Conservation (phyloP, 2,113 vertebrate species). For the Uropsilus gracilis region DNA sequence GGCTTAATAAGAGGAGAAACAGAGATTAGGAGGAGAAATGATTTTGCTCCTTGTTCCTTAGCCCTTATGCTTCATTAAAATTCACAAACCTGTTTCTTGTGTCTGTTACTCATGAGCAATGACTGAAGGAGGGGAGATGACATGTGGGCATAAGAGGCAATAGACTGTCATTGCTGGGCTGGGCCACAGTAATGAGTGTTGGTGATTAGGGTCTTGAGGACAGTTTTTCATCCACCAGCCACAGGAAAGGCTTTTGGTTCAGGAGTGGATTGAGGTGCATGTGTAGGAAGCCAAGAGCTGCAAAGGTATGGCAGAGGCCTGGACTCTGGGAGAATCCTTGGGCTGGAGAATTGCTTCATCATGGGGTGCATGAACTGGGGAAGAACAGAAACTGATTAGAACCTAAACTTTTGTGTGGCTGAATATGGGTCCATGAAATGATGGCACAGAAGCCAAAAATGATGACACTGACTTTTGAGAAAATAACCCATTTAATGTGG, state of each 20-base stretch:
- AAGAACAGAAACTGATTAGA: neutral
- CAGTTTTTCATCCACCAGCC: neutral
- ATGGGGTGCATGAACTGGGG: neutral
- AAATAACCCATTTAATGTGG: no score
- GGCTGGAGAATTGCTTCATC: neutral
- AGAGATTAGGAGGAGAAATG: neutral
- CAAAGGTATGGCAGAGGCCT: neutral
- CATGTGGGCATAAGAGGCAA: neutral
- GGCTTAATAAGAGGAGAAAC: neutral
- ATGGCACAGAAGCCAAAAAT: no score
- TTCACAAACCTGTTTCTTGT: constrained; percentile 12
- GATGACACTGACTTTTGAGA: no score
- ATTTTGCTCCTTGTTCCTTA: neutral
- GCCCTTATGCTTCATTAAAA: constrained; percentile 27
- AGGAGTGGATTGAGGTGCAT: neutral
- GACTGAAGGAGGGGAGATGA: neutral
- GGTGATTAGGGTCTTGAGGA: neutral
- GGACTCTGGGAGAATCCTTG: neutral
- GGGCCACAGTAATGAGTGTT: neutral
- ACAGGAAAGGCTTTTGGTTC: neutral
- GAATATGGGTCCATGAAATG: no score
- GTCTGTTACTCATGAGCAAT: constrained; percentile 20
- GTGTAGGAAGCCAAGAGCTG: neutral
- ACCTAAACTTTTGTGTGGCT: neutral
- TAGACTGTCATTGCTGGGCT: neutral